Evolutionary conservation across 2,888 invertebrate species (phyloP), one percentile per base, ranked within the genome.

Genomic region (Drymonia ruficornis): DNA sequence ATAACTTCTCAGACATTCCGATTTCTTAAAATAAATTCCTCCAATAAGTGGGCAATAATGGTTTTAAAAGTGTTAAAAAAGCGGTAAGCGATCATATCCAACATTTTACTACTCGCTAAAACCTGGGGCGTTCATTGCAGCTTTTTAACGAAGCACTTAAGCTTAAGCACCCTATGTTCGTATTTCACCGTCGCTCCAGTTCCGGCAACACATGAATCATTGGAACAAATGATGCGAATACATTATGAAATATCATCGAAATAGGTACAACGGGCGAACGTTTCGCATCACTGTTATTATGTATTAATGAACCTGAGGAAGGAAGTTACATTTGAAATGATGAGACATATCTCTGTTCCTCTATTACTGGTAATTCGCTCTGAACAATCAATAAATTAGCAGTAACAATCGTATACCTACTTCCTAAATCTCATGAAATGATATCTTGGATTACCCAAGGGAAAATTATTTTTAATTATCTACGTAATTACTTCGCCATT

Each of bases 221-320:
- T 46, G 50, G 53, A 63, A 52, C 52, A 69, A 76, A 71, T 73
- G 67, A 72, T 72, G 68, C 72, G 56, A 61, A 69, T 63, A 58
- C 58, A 67, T 77, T 76, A 74, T 70, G 70, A 73, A 72, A 75
- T 74, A 62, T 51, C 40, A 67, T 72, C 69, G 64, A 55, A 28
- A 31, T 31, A 31, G 56, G 69, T 68, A 65, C 52, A 50, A 59
- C 50, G 47, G 43, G 18, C 13, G 3, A 54, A 60, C 62, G 51
- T 50, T 59, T 56, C 49, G 42, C 49, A 56, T 55, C 43, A 40
- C 53, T 45, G 49, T 55, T 49, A 56, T 55, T 59, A 50, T 53
- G n/a, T n/a, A n/a, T n/a, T n/a, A n/a, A n/a, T 50, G 19, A 44
- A 49, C 38, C 44, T 34, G 43, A 40, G 13, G 23, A 49, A 31